Evolutionary conservation across 2,888 invertebrate species (phyloP).

Genomic region (Megamerina dolium): DNA sequence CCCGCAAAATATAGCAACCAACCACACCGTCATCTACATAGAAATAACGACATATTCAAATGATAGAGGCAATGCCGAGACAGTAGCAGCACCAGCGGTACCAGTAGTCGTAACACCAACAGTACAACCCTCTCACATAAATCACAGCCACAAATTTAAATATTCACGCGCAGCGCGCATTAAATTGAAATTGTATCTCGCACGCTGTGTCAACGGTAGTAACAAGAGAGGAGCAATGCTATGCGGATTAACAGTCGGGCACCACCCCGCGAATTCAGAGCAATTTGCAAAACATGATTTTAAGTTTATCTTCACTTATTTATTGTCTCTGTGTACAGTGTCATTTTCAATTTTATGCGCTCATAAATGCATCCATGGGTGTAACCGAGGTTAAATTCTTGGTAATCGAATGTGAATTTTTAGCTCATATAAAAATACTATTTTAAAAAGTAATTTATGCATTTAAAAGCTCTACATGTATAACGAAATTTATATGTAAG

Average conservation of each 20-base stretch:
- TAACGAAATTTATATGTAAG: too few species aligned
- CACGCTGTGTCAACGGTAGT: background rate
- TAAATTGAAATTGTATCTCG: constrained; percentile 8
- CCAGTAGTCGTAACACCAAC: too few species aligned
- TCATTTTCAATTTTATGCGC: background rate
- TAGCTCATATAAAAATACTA: too few species aligned
- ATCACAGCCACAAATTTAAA: constrained; percentile 7
- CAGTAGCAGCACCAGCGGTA: too few species aligned
- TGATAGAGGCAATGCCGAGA: background rate
- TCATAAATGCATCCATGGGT: background rate
- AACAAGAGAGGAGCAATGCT: too few species aligned
- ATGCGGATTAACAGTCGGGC: background rate
- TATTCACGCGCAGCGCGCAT: constrained; percentile 14
- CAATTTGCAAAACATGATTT: constrained; percentile 1
- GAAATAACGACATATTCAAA: background rate
- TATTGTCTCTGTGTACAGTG: background rate
- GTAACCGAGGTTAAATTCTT: too few species aligned
- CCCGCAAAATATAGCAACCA: background rate
- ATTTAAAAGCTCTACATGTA: too few species aligned
- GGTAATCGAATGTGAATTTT: too few species aligned
- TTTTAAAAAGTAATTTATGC: too few species aligned
- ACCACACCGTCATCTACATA: too few species aligned
- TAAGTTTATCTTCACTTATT: background rate
- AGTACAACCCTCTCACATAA: constrained; percentile 1
- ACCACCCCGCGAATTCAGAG: background rate